These are phyloP conservation scores for Lophotis ruficrista DNA, from an alignment of 2,113 vertebrate species.

Conservation along the genomic window DNA sequence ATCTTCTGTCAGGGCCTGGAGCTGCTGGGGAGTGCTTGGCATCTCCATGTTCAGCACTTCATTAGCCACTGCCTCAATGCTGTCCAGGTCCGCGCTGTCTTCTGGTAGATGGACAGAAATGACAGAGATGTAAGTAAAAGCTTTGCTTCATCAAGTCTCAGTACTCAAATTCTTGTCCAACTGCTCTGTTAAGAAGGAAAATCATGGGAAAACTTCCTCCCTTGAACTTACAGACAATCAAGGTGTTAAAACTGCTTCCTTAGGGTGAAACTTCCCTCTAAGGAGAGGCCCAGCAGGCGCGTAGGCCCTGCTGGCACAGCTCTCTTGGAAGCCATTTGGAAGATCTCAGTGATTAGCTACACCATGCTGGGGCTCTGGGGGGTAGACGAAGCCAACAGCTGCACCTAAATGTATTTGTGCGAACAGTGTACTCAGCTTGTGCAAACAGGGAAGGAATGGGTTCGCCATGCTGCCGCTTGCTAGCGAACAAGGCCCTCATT, in stretches of 20 bases:
- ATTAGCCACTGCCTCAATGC: slow-evolving; percentile 92
- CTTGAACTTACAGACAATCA: neutral
- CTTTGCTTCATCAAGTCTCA: neutral
- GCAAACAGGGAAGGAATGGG: neutral
- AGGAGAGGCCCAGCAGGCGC: neutral
- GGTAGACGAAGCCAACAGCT: neutral
- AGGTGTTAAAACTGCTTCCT: neutral
- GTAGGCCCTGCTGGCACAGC: neutral
- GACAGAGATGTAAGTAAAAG: neutral
- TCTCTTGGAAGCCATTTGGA: neutral
- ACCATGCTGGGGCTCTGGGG: neutral
- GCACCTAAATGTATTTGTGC: neutral
- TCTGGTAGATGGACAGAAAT: slow-evolving; percentile 73
- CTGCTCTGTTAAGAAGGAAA: neutral
- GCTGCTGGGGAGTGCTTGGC: slow-evolving; percentile 91
- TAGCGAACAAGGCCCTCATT: neutral
- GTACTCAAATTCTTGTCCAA: neutral
- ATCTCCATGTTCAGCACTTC: slow-evolving; percentile 96
- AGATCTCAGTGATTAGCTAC: neutral
- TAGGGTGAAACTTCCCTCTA: neutral
- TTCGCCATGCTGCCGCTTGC: neutral
- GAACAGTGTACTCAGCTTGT: neutral
- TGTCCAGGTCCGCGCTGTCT: slow-evolving; percentile 92
- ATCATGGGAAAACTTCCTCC: neutral
- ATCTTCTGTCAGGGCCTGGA: slow-evolving; percentile 89